Base-by-base conservation (phyloP, 1,140 invertebrate genomes). In the Brachionus asplanchnoidis region DNA sequence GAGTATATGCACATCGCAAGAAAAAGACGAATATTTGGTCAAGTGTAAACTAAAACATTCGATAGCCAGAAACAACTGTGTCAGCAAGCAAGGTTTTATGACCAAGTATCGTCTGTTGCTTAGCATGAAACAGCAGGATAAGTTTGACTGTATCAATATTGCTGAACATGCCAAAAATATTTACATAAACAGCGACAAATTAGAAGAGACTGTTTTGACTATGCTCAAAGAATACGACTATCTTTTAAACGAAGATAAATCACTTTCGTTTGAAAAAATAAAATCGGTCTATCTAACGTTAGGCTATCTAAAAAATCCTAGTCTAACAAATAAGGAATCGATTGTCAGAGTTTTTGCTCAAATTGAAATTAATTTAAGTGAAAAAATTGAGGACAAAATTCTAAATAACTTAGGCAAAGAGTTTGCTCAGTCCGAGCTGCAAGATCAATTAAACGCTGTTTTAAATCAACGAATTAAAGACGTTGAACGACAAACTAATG, bases 231-330 rank as follows among this genome's bases (percentile, higher is more conserved):
- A 73, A 20, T 73, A 40, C 2, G 68, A 17, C 0, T 73, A 36
- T 73, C 68, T 73, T 73, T 73, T 73, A 40, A 73, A 40, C n/a
- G 68, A 73, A 20, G n/a, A 73, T 9, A 73, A 73, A 73, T n/a
- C 11, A 0, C 36, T 73, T 36, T 73, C 68, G 8, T 73, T 73
- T 40, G 68, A 73, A 2, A 0, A 73, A 17, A 2, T 36, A 0
- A 40, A 40, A 8, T 36, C 5, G 6, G 6, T 73, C 0, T 73
- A 73, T 40, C 9, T 40, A 5, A 44, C 17, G 17, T 9, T 36
- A 23, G 28, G 1, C 36, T 0, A 20, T 3, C 5, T 68, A 68
- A 36, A 26, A 28, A 68, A 68, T 36, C 65, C 65, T 14, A 73
- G 14, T 36, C 6, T 40, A 9, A 20, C 17, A 17, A 42, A 73